Conservation (phyloP, 1,140 invertebrate species). For the Trichonephila clavata region DNA sequence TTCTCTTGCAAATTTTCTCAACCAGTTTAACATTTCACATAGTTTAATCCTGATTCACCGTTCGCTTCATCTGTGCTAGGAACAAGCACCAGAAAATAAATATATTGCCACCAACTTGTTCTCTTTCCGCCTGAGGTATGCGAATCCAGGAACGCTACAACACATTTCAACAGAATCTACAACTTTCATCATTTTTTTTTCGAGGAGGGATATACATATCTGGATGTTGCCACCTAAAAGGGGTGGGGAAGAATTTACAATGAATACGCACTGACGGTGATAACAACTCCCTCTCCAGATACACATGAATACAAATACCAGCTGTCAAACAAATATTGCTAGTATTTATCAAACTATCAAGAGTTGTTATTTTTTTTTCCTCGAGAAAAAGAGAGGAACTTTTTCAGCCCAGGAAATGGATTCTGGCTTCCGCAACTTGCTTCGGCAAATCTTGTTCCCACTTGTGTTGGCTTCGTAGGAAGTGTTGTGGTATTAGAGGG, state of each 20-base stretch:
- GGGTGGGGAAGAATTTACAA: neutral
- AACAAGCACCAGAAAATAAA: neutral
- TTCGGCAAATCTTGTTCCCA: conserved; percentile 6
- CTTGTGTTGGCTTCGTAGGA: neutral
- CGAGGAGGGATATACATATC: neutral
- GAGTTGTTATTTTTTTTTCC: neutral
- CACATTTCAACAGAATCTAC: neutral
- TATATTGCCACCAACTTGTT: neutral
- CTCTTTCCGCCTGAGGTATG: neutral
- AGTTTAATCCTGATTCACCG: neutral
- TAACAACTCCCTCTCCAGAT: conserved; percentile 22
- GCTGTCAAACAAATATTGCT: conserved; percentile 58
- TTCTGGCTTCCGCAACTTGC: conserved; percentile 34
- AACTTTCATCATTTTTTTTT: neutral
- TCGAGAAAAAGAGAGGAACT: neutral
- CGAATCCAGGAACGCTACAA: neutral
- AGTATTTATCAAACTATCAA: conserved; percentile 71
- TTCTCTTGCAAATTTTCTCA: neutral
- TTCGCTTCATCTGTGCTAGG: neutral
- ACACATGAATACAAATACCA: conserved; percentile 64
- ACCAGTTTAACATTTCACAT: neutral
- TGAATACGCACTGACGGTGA: neutral
- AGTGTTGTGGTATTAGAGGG: neutral
- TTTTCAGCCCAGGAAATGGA: conserved; percentile 40
- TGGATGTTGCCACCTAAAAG: neutral